phyloP scores from a whole-genome alignment of 37 sponge, comb jelly and placozoan species.

The Halichondria panicea region DNA sequence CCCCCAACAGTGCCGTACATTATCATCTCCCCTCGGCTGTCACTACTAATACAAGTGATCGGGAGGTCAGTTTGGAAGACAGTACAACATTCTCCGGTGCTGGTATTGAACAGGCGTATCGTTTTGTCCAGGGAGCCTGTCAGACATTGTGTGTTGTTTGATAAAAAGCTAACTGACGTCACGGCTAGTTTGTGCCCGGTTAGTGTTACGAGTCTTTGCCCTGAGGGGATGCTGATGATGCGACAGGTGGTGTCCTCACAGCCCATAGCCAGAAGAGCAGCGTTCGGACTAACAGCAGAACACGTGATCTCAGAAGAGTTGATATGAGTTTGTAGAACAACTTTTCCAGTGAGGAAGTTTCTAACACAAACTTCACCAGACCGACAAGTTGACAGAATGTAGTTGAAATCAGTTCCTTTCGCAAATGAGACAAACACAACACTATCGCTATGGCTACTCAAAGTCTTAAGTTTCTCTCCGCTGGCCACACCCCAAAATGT shows the following conservation, averaged over 20 bases:
- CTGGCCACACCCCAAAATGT: conserved; percentile 51
- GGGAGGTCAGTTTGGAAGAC: conserved; percentile 28
- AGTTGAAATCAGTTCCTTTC: background rate
- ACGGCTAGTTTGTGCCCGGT: conserved; percentile 58
- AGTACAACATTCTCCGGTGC: conserved; percentile 12
- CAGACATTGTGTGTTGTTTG: conserved; percentile 18
- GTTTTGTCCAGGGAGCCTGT: conserved; percentile 25
- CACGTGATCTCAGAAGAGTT: conserved; percentile 9
- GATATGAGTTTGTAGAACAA: background rate
- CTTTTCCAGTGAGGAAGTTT: conserved; percentile 41
- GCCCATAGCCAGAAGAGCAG: conserved; percentile 24
- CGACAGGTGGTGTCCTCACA: conserved; percentile 5
- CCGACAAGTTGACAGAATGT: conserved; percentile 41
- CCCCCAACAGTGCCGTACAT: conserved; percentile 47
- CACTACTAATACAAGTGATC: conserved; percentile 9
- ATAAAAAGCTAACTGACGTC: conserved; percentile 9
- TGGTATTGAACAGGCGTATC: conserved; percentile 22
- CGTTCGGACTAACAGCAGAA: conserved; percentile 12
- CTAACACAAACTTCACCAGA: conserved; percentile 39
- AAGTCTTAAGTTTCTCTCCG: conserved; percentile 45
- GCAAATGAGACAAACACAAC: conserved; percentile 46
- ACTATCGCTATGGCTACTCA: conserved; percentile 37
- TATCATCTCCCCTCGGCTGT: background rate
- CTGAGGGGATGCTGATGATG: conserved; percentile 10
- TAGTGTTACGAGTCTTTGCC: conserved; percentile 13